Percentiles rank a stretch among this genome's conserved stretches.
Evolutionary conservation across 2,888 invertebrate genomes (phyloP).

Genomic region (Eucriotettix oculatus): DNA sequence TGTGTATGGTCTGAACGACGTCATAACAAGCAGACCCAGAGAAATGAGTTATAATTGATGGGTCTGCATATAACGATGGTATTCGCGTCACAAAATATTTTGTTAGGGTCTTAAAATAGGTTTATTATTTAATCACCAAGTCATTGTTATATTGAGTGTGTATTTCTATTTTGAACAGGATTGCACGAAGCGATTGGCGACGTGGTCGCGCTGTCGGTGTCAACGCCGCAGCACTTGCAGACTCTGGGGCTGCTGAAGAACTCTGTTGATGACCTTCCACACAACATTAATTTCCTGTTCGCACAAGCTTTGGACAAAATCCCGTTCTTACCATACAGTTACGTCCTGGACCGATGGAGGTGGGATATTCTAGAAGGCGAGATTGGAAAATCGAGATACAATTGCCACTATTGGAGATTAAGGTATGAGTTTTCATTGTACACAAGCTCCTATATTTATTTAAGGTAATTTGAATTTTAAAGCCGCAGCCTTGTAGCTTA

Average conservation of each 20-base stretch:
- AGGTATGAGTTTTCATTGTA: slow-evolving; percentile 36
- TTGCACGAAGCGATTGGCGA: slow-evolving; percentile 91
- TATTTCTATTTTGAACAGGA: slow-evolving; percentile 32
- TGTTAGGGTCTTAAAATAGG: too few species aligned
- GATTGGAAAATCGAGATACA: slow-evolving; percentile 58
- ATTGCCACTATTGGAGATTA: slow-evolving; percentile 77
- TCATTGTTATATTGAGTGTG: too few species aligned
- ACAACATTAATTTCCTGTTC: slow-evolving; percentile 73
- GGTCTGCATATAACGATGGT: too few species aligned
- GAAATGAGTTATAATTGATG: too few species aligned
- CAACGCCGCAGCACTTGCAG: slow-evolving; percentile 71
- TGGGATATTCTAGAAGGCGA: slow-evolving; percentile 69
- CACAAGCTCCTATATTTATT: neutral
- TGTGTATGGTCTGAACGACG: too few species aligned
- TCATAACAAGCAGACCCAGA: too few species aligned
- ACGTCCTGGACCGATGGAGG: slow-evolving; percentile 71
- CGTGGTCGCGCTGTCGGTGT: slow-evolving; percentile 67
- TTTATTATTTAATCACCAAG: too few species aligned
- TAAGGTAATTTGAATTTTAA: neutral
- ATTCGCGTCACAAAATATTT: too few species aligned
- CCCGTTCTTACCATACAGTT: slow-evolving; percentile 67
- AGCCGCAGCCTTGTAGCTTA: neutral
- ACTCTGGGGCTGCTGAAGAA: slow-evolving; percentile 63
- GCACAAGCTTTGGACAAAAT: slow-evolving; percentile 74
- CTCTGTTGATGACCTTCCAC: slow-evolving; percentile 64